phyloP scores from a whole-genome alignment of 2,888 invertebrate species.

The Chrysopilus asiliformis region DNA sequence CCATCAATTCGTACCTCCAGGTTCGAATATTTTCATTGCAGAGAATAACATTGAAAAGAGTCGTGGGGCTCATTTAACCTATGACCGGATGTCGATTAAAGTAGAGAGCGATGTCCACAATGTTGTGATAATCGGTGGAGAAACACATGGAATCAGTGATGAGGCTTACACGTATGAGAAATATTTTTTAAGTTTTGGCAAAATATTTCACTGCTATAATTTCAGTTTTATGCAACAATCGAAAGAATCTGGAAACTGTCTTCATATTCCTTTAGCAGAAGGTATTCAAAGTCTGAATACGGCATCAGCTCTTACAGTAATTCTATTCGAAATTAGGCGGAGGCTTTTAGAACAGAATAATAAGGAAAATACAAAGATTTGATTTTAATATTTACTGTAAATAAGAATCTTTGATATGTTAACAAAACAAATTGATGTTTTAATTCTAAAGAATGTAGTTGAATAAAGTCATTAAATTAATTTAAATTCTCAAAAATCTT shows the following conservation, averaged over 20 bases:
- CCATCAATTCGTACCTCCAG: conserved; percentile 35
- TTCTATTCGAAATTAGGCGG: conserved; percentile 65
- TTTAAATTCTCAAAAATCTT: no score
- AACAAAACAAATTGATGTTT: no score
- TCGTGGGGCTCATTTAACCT: not conserved
- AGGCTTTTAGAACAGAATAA: not conserved
- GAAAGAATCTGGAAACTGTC: conserved; percentile 43
- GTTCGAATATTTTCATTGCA: conserved; percentile 49
- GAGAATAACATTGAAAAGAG: conserved; percentile 43
- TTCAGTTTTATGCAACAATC: conserved; percentile 41
- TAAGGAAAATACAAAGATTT: no score
- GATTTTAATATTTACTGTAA: no score
- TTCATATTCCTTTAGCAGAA: conserved; percentile 66
- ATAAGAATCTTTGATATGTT: no score
- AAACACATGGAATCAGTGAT: conserved; percentile 73
- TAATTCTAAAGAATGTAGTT: no score
- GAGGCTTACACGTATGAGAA: no score
- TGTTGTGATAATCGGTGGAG: conserved; percentile 72
- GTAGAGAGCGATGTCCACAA: conserved; percentile 35
- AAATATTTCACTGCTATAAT: no score
- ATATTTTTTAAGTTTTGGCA: no score
- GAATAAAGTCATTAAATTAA: no score
- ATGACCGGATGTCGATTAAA: not conserved
- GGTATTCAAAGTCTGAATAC: conserved; percentile 76
- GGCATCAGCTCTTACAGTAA: conserved; percentile 66